These are phyloP conservation scores for Uria aalge DNA, from an alignment of 2,113 vertebrate genomes.

Conservation along the genomic window DNA sequence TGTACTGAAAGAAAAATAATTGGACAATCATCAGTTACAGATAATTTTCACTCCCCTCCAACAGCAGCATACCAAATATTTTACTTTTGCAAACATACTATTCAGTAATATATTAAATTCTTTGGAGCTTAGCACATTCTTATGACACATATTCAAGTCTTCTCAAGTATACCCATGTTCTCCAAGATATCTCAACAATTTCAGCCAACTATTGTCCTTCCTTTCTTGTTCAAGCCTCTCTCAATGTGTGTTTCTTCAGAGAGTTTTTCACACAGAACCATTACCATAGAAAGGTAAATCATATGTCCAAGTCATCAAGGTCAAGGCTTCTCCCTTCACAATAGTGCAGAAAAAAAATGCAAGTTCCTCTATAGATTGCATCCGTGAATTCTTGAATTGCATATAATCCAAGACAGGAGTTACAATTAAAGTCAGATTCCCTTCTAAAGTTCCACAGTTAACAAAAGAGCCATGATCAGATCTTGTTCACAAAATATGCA, in stretches of 20 bases:
- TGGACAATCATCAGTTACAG: neutral
- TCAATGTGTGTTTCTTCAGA: neutral
- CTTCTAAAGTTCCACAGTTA: neutral
- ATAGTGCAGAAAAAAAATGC: neutral
- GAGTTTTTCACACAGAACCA: neutral
- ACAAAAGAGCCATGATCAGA: fast-evolving
- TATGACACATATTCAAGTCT: neutral
- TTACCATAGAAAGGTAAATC: neutral
- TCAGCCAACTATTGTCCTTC: neutral
- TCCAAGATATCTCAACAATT: neutral
- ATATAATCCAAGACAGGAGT: neutral
- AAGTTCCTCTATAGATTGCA: neutral
- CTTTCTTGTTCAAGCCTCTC: neutral
- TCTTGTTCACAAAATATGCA: neutral
- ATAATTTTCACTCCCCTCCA: neutral
- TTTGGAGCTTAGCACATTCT: neutral
- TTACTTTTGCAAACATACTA: neutral
- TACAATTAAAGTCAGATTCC: neutral
- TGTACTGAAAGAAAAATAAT: slow-evolving; percentile 81
- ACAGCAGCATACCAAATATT: neutral
- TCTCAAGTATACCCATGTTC: neutral
- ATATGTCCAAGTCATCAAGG: neutral
- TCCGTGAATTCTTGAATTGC: neutral
- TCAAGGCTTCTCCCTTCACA: neutral
- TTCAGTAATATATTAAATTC: neutral